Base-by-base conservation (phyloP, 2,797 vertebrate species). In the Pelochelys cantorii region DNA sequence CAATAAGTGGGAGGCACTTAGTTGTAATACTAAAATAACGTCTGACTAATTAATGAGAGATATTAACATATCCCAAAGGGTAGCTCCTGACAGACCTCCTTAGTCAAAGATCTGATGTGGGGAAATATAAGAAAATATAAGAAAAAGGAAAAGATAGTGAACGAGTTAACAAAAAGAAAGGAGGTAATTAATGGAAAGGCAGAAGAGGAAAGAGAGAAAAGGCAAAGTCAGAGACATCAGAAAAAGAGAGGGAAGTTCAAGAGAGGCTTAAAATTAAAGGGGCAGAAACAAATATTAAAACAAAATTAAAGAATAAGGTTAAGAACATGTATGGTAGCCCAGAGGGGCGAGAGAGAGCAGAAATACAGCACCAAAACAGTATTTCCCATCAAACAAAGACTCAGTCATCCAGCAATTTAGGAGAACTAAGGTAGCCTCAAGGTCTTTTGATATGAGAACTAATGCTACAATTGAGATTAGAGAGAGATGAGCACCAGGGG, bases 361-460 rank as follows among this genome's bases (percentile, higher is more conserved):
- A 92, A 93, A 87, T 57, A 42, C 0, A 1, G 15, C 55, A n/a
- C 56, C 62, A 86, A 89, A 96, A 54, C 5, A 65, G 23, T 86
- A 54, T 37, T 0, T 89, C 37, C 93, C 55, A 54, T 93, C 85
- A 85, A 88, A 81, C 83, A 91, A 74, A 23, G 60, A 74, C 22
- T 22, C 85, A 31, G 90, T 17, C 23, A 90, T 55, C 68, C 65
- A 62, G 52, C 48, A 90, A 83, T 90, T 86, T 37, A 93, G 81
- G 90, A 93, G 56, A 7, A 78, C 88, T 65, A 95, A 37, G 65
- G 3, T 29, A 60, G 31, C 74, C 3, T 86, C 74, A 86, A 84
- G 37, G 74, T 25, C 89, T 93, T 93, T 90, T 94, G 85, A 54
- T 25, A 90, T 48, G 57, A 89, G 60, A 95, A 88, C 82, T 37